These are phyloP conservation scores for Tauraco erythrolophus DNA, from an alignment of 2,113 vertebrate genomes.

Conservation along the genomic window DNA sequence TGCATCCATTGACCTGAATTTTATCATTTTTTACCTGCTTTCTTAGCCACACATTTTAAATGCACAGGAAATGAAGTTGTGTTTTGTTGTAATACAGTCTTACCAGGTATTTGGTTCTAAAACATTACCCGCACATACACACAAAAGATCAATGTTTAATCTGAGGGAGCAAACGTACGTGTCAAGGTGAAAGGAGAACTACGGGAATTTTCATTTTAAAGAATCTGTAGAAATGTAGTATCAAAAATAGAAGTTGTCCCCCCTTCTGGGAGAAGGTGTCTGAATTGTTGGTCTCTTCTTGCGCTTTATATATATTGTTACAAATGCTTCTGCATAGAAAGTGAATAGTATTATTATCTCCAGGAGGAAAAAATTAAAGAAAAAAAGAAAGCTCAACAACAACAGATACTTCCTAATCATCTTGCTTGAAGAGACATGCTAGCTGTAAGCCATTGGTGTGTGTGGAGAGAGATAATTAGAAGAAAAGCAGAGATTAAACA, in stretches of 20 bases:
- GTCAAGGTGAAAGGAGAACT: background rate
- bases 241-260: background rate
- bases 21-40: background rate
- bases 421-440: slow-evolving; percentile 37
- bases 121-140: background rate
- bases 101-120: background rate
- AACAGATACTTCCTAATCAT: slow-evolving; percentile 46
- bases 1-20: background rate
- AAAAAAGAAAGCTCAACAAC: background rate
- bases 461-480: slow-evolving; percentile 62
- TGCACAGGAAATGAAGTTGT: background rate
- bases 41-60: background rate
- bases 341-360: background rate
- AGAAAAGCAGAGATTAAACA: slow-evolving; percentile 66
- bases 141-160: background rate
- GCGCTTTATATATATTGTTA: background rate
- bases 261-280: background rate
- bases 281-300: background rate
- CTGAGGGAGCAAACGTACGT: background rate
- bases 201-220: background rate
- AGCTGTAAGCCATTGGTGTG: slow-evolving; percentile 49
- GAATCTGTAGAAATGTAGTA: background rate
- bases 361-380: background rate
- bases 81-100: background rate
- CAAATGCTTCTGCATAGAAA: background rate